phyloP scores from a whole-genome alignment of 2,113 vertebrate species.

The Mus spicilegus region DNA sequence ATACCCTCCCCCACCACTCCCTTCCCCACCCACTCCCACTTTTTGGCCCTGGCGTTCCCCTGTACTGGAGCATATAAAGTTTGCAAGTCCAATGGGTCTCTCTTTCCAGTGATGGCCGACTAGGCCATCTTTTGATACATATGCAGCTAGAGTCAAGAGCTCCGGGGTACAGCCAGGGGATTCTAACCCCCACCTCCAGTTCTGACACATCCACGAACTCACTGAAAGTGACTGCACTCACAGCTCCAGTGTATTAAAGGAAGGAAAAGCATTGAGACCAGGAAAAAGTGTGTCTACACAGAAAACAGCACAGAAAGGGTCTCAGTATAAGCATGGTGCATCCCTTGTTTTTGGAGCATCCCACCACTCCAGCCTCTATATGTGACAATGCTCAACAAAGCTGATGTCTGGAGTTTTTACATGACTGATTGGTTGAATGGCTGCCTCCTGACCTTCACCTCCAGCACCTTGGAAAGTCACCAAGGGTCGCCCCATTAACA shows the following conservation, averaged over 20 bases:
- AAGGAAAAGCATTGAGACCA: not conserved
- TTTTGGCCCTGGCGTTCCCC: no score
- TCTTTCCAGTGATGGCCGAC: no score
- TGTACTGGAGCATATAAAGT: no score
- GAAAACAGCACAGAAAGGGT: not conserved
- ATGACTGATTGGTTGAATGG: not conserved
- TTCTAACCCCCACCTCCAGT: not conserved
- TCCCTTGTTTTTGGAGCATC: not conserved
- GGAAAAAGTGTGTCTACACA: not conserved
- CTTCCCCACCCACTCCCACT: no score
- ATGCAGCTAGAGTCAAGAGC: no score
- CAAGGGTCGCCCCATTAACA: not conserved
- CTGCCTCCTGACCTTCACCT: not conserved
- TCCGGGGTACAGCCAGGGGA: not conserved
- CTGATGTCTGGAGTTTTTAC: not conserved
- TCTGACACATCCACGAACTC: not conserved
- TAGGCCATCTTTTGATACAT: no score
- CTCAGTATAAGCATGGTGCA: not conserved
- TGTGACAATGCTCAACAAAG: not conserved
- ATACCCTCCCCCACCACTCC: no score
- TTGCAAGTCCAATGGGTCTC: no score
- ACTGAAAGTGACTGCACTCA: not conserved
- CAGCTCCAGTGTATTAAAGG: not conserved
- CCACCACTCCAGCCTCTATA: fast-evolving
- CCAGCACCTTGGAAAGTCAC: no score